Percentiles rank a stretch among this genome's conserved stretches.
Conservation (phyloP, 2,797 vertebrate species). For the Halcyon smyrnensis region DNA sequence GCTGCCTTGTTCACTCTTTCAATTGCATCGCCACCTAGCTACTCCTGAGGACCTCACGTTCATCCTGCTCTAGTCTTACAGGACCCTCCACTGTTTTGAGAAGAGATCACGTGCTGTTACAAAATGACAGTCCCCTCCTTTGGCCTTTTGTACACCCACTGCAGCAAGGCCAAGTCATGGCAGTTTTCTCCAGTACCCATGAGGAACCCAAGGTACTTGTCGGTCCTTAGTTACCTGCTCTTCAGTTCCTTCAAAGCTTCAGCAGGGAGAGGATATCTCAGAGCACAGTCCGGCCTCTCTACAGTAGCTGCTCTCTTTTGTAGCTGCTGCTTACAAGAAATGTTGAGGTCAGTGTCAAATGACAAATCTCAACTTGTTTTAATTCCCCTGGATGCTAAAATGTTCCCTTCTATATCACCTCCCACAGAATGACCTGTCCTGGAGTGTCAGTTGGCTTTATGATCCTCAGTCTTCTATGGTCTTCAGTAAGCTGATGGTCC, state of each 20-base stretch:
- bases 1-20: background rate
- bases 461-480: background rate
- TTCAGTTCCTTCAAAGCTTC: constrained; percentile 74
- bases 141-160: background rate
- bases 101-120: background rate
- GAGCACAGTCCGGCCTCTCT: constrained; percentile 67
- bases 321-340: background rate
- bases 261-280: constrained; percentile 54
- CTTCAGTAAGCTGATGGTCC: background rate
- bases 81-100: accelerated
- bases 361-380: background rate
- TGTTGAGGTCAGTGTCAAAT: background rate
- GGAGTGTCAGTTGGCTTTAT: background rate
- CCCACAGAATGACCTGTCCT: background rate
- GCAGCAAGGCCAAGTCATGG: background rate
- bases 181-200: background rate
- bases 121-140: background rate
- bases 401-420: background rate
- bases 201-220: background rate
- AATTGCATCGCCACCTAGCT: background rate
- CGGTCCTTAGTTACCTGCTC: background rate
- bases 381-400: background rate
- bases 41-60: background rate
- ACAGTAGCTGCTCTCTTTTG: constrained; percentile 9
- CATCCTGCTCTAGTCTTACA: background rate